Base-by-base conservation (phyloP, 2,888 invertebrate species). In the Polymixis lichenea region DNA sequence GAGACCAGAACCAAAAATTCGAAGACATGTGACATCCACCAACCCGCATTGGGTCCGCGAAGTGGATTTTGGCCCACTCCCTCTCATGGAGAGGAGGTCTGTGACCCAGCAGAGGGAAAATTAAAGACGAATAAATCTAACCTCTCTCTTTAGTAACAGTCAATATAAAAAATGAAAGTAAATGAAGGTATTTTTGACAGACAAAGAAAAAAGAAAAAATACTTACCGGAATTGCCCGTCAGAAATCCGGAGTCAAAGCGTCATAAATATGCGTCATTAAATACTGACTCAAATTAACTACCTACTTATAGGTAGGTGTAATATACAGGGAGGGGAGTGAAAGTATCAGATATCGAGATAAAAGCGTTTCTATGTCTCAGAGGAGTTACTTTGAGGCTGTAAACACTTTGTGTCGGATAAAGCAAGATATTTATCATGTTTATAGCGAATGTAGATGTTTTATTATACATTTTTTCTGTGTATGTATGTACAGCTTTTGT, bases 281-380 rank as follows among this genome's bases (percentile, higher is more conserved):
- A 46, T 66, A 17, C 32, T 32, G 19, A 22, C 11, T 32, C 3
- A 53, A 55, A 85, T 87, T 87, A 85, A 77, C 76, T 78, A 78
- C 71, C 62, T 73, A 76, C n/a, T 61, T 73, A 76, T 61, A 67
- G 49, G 61, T 64, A 67, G 49, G 61, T 72, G 62, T 56, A 32
- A 69, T 60, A 68, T n/a, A 9, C 22, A 1, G 1, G 22, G 70
- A 73, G 72, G 83, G 74, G 82, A 85, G 82, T 74, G 83, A 84
- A 87, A 87, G 89, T 90, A 90, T 91, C 89, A 85, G 85, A 89
- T 91, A 86, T 84, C 90, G 75, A 86, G 88, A 87, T 91, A 89
- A 91, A 91, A 91, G 91, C 91, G 68, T 91, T 91, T 88, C 87
- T 89, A 78, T 91, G 91, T 91, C 86, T 86, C 84, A 65, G 72